Conservation (phyloP, 2,888 invertebrate genomes). For the Adelphocoris suturalis region DNA sequence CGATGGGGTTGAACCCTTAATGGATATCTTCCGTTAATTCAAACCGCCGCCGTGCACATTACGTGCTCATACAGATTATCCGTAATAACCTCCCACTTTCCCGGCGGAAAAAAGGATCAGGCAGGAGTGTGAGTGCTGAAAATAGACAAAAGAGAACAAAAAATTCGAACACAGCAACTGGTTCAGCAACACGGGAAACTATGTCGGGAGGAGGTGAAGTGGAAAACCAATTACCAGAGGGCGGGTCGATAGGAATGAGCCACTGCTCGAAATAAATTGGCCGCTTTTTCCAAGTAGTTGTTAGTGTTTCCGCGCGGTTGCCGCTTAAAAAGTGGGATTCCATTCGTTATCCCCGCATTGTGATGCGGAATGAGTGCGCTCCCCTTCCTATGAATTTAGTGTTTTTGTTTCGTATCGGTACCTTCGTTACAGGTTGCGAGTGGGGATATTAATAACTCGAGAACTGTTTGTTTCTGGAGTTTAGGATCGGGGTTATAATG, state of each 20-base stretch:
- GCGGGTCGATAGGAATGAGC: constrained; percentile 7
- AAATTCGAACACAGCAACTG: neutral
- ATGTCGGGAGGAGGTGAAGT: neutral
- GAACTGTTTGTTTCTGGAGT: too few species aligned
- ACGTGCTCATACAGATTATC: neutral
- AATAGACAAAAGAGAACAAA: neutral
- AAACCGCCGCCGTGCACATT: neutral
- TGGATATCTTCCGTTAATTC: neutral
- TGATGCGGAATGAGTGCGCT: constrained; percentile 9
- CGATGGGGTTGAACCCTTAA: neutral
- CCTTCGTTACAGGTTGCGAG: neutral
- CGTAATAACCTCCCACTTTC: neutral
- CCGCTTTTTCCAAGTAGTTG: constrained; percentile 7
- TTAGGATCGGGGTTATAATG: too few species aligned
- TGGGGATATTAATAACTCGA: neutral
- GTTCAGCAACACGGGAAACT: neutral
- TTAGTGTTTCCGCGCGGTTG: neutral
- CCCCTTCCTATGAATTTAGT: neutral
- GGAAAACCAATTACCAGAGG: constrained; percentile 19
- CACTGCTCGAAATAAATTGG: constrained; percentile 7
- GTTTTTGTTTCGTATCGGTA: neutral
- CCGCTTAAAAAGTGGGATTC: constrained; percentile 2
- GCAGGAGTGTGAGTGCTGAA: neutral
- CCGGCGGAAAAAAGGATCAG: neutral
- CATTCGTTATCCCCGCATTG: constrained; percentile 7